These are phyloP conservation scores for Oeneis ivallda DNA, from an alignment of 2,888 invertebrate species.

Conservation along the genomic window DNA sequence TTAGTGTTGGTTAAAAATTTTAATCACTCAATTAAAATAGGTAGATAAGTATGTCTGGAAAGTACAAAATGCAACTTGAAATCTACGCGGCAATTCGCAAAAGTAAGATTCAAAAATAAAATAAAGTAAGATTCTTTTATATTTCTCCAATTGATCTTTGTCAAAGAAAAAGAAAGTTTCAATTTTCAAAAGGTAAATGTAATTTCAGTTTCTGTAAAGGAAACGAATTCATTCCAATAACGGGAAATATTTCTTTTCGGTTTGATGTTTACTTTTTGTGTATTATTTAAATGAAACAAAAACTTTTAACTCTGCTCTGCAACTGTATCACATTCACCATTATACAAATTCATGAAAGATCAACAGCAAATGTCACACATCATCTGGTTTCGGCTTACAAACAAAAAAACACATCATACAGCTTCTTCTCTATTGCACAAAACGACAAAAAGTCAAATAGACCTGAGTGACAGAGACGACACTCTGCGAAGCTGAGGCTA, in stretches of 20 bases:
- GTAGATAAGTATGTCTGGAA: too few species aligned
- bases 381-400: too few species aligned
- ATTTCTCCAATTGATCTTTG: slow-evolving; percentile 5
- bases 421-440: too few species aligned
- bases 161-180: slow-evolving; percentile 1
- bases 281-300: background rate
- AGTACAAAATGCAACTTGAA: background rate
- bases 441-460: too few species aligned
- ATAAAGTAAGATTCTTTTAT: background rate
- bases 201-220: background rate
- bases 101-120: background rate
- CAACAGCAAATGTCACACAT: too few species aligned
- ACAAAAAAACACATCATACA: too few species aligned
- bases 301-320: background rate
- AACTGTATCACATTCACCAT: too few species aligned
- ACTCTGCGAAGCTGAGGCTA: too few species aligned
- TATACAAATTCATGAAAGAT: too few species aligned
- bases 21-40: too few species aligned
- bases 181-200: background rate
- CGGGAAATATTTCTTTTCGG: background rate
- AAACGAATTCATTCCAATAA: background rate
- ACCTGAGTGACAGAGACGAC: too few species aligned
- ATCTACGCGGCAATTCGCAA: background rate
- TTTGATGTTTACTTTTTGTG: background rate
- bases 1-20: too few species aligned